Conservation (phyloP, 2,113 vertebrate genomes). For the Rhinopomastus cyanomelas region DNA sequence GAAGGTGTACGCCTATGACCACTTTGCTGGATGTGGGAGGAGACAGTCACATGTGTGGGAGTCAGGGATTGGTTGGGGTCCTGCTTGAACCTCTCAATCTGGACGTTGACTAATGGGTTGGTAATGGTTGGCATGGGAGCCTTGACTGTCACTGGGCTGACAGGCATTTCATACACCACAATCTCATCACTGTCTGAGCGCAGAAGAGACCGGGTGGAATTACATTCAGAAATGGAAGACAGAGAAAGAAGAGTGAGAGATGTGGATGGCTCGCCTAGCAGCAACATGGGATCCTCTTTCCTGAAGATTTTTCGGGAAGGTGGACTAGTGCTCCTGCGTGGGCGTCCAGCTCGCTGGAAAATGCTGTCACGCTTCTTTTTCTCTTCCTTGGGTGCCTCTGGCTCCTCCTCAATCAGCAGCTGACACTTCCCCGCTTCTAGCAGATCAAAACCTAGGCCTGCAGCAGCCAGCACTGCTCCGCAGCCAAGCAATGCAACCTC, state of each 20-base stretch:
- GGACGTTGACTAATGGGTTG: slow-evolving; percentile 91
- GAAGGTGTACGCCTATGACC: slow-evolving; percentile 89
- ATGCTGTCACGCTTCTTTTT: slow-evolving; percentile 89
- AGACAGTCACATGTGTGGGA: slow-evolving; percentile 88
- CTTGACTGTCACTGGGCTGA: slow-evolving; percentile 75
- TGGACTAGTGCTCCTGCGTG: slow-evolving; percentile 85
- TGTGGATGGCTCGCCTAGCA: slow-evolving; percentile 76
- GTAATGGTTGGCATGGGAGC: slow-evolving; percentile 71
- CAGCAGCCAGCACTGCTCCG: slow-evolving; percentile 89
- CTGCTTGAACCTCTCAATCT: slow-evolving; percentile 92
- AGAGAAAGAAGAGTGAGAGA: slow-evolving; percentile 90
- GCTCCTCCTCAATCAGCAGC: slow-evolving; percentile 73
- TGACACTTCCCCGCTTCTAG: slow-evolving; percentile 83
- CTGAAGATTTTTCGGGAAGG: slow-evolving; percentile 88
- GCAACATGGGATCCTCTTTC: slow-evolving; percentile 82
- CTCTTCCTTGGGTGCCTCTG: slow-evolving; percentile 76
- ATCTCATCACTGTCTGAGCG: slow-evolving; percentile 91
- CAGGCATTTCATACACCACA: slow-evolving; percentile 82
- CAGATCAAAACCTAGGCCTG: slow-evolving; percentile 90
- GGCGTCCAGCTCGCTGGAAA: slow-evolving; percentile 86
- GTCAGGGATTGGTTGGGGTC: slow-evolving; percentile 94
- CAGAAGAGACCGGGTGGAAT: slow-evolving; percentile 93
- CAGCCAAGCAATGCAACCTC: slow-evolving; percentile 91
- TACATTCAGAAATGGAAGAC: slow-evolving; percentile 95
- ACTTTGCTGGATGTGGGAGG: slow-evolving; percentile 71